Conservation (phyloP, 2,888 invertebrate genomes). For the Hypselothyrea guttata region DNA sequence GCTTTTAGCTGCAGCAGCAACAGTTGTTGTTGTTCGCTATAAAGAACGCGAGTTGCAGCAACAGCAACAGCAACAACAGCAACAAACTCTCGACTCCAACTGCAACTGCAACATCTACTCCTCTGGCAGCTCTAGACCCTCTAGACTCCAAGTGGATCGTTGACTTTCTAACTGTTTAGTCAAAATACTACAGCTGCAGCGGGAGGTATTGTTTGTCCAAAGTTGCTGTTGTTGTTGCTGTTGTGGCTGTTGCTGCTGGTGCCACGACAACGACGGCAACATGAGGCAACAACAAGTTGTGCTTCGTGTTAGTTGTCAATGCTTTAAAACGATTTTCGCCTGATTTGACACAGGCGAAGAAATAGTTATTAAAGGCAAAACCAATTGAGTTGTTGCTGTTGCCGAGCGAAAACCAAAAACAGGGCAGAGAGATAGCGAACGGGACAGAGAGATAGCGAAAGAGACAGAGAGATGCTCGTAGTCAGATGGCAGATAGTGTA, state of each 20-base stretch:
- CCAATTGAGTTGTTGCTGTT: constrained; percentile 68
- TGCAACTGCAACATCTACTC: not conserved
- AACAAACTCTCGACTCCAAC: constrained; percentile 1
- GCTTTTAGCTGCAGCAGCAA: constrained; percentile 37
- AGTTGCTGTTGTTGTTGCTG: constrained; percentile 30
- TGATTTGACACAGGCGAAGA: constrained; percentile 68
- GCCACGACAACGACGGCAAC: constrained; percentile 29
- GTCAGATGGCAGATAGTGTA: not conserved
- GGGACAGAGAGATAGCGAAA: not conserved
- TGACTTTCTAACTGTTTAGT: constrained; percentile 73
- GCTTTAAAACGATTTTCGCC: constrained; percentile 74
- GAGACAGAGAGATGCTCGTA: too few species aligned
- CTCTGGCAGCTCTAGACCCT: not conserved
- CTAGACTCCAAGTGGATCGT: constrained; percentile 19
- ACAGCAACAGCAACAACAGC: constrained; percentile 13
- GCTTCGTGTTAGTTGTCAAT: constrained; percentile 71
- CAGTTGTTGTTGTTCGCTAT: constrained; percentile 46
- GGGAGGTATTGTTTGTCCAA: constrained; percentile 57
- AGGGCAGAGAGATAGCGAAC: not conserved
- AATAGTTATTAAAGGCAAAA: constrained; percentile 61
- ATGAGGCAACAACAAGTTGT: constrained; percentile 38
- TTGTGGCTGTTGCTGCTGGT: constrained; percentile 18
- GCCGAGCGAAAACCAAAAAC: not conserved
- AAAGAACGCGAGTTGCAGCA: constrained; percentile 61
- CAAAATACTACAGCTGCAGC: constrained; percentile 52